Evolutionary conservation across 2,888 invertebrate genomes (phyloP), one percentile per base, ranked within the genome.

Genomic region (Orthosia cruda): DNA sequence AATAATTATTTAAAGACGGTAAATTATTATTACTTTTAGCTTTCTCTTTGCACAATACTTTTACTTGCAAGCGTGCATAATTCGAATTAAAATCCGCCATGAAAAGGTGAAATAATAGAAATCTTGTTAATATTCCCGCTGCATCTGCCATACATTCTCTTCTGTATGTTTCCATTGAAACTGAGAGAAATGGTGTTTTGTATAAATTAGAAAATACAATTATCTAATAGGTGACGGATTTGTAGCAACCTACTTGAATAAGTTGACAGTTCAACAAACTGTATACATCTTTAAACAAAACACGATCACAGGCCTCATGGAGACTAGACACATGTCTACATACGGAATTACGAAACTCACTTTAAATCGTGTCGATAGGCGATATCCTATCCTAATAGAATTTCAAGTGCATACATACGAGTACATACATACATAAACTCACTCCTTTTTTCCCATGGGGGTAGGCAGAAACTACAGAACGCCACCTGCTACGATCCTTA

Each of bases 201-300:
- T 76, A 77, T 86, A 83, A 74, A 82, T 86, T 84, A 82, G 73
- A 82, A 82, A 84, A 67, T 79, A 68, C 49, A 26, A 76, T 76
- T 77, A 61, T 63, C 72, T 80, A 74, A 74, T 71, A 64, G 20
- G 58, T 26, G 18, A 61, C 32, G 4, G 23, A 65, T 69, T 15
- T 76, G 40, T 64, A 52, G 50, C 26, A 26, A 61, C 45, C 50
- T 49, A 13, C 47, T 66, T 62, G 49, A 15, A 59, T 58, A 32
- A 23, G 2, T 20, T 4, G 9, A n/a, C 16, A 61, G 40, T 80
- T 57, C 3, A 49, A 26, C 40, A 32, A 54, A 40, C 9, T 23
- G 11, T 13, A 16, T 20, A 50, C 18, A 65, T 59, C 58, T 40
- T 49, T 15, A 59, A 64, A 49, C 32, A 54, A 52, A 52, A 63